Percentiles rank a stretch among this genome's conserved stretches.
Evolutionary conservation across 2,888 invertebrate genomes (phyloP).

Genomic region (Agrochola lychnidis): DNA sequence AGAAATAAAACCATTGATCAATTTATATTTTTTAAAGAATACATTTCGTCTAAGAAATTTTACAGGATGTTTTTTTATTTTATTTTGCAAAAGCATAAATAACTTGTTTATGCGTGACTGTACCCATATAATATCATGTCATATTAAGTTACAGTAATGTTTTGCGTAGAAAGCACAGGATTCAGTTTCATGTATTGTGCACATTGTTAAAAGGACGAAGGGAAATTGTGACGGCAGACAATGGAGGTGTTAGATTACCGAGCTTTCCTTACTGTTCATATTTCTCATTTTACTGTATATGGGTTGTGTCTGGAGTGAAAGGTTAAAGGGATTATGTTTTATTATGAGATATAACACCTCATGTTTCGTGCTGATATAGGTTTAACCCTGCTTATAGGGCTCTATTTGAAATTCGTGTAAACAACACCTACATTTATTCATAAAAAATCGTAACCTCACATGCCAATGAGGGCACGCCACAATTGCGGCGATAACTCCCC

Average conservation of each 20-base stretch:
- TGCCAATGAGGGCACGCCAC: too few species aligned
- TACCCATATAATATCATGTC: conserved; percentile 19
- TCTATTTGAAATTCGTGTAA: neutral
- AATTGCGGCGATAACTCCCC: too few species aligned
- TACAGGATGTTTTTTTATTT: neutral
- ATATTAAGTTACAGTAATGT: conserved; percentile 53
- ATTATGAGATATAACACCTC: neutral
- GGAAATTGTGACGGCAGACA: conserved; percentile 56
- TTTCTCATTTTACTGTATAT: conserved; percentile 19
- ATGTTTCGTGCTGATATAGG: conserved; percentile 8
- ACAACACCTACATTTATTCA: too few species aligned
- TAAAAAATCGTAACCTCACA: too few species aligned
- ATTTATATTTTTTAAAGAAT: neutral
- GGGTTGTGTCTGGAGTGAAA: conserved; percentile 12
- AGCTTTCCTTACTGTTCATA: conserved; percentile 36
- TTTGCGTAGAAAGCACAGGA: conserved; percentile 62
- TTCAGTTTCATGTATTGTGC: conserved; percentile 59
- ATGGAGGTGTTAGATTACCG: conserved; percentile 52
- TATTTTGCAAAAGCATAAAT: neutral
- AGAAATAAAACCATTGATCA: neutral
- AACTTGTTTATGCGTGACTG: neutral
- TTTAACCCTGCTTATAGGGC: neutral
- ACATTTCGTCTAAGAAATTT: neutral
- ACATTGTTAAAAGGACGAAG: conserved; percentile 32
- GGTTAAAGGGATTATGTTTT: conserved; percentile 33